Conservation (phyloP, 2,888 invertebrate species). For the Nomada goodeniana region DNA sequence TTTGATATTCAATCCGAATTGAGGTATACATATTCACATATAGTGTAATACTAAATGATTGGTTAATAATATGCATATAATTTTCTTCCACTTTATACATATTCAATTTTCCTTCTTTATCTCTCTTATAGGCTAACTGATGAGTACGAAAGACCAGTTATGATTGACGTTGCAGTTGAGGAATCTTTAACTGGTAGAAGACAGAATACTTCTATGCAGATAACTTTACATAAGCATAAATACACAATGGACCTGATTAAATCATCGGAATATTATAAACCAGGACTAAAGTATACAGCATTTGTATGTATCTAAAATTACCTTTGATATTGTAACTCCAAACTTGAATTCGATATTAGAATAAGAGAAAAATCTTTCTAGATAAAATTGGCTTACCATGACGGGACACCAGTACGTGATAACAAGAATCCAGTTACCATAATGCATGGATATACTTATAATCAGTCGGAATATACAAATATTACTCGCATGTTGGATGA, state of each 20-base stretch:
- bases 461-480: slow-evolving; percentile 86
- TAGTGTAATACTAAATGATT: not conserved
- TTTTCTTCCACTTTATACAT: not conserved
- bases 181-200: slow-evolving; percentile 94
- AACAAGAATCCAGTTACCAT: slow-evolving; percentile 87
- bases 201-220: slow-evolving; percentile 91
- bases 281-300: slow-evolving; percentile 93
- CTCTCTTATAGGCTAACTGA: slow-evolving; percentile 87
- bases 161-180: slow-evolving; percentile 95
- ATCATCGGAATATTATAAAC: slow-evolving; percentile 95
- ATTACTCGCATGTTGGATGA: slow-evolving; percentile 86
- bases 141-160: slow-evolving; percentile 92
- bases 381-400: slow-evolving; percentile 90
- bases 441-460: slow-evolving; percentile 87
- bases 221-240: slow-evolving; percentile 91
- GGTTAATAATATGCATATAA: not conserved
- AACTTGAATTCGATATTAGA: not conserved
- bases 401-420: slow-evolving; percentile 88
- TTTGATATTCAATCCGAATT: slow-evolving; percentile 91
- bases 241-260: slow-evolving; percentile 91
- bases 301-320: slow-evolving; percentile 87
- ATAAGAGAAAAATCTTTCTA: slow-evolving; percentile 74
- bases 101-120: not conserved
- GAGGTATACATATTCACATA: slow-evolving; percentile 76
- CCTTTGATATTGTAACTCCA: not conserved